phyloP scores from a whole-genome alignment of 2,797 vertebrate genomes.

The Pipistrellus nathusii region DNA sequence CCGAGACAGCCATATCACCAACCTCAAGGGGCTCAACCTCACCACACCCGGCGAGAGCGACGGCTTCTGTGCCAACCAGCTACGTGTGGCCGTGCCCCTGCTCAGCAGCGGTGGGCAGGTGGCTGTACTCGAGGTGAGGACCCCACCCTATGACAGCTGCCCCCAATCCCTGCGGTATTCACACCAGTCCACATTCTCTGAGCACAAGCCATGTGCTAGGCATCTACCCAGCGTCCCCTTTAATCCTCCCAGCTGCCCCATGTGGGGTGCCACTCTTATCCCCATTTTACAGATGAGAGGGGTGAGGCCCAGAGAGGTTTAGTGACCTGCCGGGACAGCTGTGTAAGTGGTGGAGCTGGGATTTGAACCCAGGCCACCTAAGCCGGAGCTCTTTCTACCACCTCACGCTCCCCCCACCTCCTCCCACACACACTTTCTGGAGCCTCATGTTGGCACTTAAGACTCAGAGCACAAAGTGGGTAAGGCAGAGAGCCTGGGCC shows the following conservation, averaged over 20 bases:
- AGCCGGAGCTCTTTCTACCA: not conserved
- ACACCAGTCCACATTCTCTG: not conserved
- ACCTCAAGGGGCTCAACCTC: conserved; percentile 94
- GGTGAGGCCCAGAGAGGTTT: conserved; percentile 43
- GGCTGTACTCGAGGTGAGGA: conserved; percentile 92
- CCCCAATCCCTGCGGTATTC: not conserved
- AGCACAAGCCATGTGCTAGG: not conserved
- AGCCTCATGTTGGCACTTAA: conserved; percentile 12
- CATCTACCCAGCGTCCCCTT: not conserved
- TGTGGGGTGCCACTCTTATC: not conserved
- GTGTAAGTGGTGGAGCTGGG: conserved; percentile 59
- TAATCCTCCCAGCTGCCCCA: not conserved
- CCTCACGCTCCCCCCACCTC: not conserved
- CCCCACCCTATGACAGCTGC: not conserved
- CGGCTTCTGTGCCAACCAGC: conserved; percentile 93
- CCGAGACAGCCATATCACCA: conserved; percentile 95
- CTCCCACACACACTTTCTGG: not conserved
- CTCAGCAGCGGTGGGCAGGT: conserved; percentile 95
- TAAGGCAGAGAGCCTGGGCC: conserved; percentile 48
- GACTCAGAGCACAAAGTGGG: not conserved
- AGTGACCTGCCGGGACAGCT: conserved; percentile 29
- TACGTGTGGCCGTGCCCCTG: conserved; percentile 92
- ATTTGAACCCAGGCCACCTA: not conserved
- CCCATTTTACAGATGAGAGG: conserved; percentile 63
- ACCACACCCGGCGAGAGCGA: conserved; percentile 96